Base-by-base conservation (phyloP, 2,888 invertebrate species). In the Cryptops parisi region DNA sequence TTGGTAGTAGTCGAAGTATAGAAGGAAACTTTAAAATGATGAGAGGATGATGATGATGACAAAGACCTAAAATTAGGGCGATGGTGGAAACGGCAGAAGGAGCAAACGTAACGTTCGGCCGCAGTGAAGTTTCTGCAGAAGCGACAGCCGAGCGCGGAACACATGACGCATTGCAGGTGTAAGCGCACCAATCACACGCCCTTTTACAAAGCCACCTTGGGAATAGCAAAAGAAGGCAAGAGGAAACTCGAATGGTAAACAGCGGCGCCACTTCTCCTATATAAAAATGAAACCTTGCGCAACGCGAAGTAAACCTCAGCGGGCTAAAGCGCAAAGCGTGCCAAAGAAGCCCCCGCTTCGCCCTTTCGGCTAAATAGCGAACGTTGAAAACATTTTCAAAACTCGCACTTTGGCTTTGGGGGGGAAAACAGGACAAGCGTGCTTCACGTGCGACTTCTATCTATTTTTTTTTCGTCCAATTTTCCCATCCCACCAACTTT, bases 141-240 rank as follows among this genome's bases (percentile, higher is more conserved):
- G 5, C 15, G 17, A 4, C 4, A 45, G 21, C 15, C 25, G 27
- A 17, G 17, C n/a, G 17, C 47, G 21, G 26, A 15, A 26, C n/a
- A 27, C 25, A 47, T 82, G 82, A 81, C 82, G 82, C 82, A 83
- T 82, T 83, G 83, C 83, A 82, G 84, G 82, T 83, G 80, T 79
- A 78, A 77, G 75, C 70, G 75, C 76, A 76, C 82, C 82, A 82
- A 84, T 82, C 78, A 76, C 47, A 54, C 53, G 39, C 45, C 27
- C 25, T 23, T 26, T 48, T 41, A 24, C 52, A 53, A 52, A 52
- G 25, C 15, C n/a, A 33, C 52, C 23, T 52, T 33, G 46, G 45
- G 45, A 47, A 52, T 23, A 15, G 22, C 45, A 15, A 25, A 15
- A 27, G 27, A 9, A 17, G 46, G 23, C 21, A n/a, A n/a, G n/a